Conservation (phyloP, 2,888 invertebrate species). For the Andrena fulva region DNA sequence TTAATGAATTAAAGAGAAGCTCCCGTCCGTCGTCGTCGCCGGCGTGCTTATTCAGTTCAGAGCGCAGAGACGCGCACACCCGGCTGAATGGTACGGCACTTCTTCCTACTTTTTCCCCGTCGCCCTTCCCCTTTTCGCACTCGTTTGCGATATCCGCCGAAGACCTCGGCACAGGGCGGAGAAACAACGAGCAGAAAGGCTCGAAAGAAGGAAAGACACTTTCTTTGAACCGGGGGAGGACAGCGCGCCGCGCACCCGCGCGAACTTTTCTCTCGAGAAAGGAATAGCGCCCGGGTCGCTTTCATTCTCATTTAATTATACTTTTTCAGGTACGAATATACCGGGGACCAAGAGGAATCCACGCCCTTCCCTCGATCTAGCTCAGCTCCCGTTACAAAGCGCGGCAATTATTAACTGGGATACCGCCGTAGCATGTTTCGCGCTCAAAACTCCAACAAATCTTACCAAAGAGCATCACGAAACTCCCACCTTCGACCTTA, state of each 20-base stretch:
- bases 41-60: slow-evolving; percentile 62
- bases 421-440: slow-evolving; percentile 1
- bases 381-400: background rate
- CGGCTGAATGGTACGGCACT: slow-evolving; percentile 45
- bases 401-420: slow-evolving; percentile 5
- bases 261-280: slow-evolving; percentile 29
- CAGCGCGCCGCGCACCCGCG: slow-evolving; percentile 4
- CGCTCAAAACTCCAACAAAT: slow-evolving; percentile 36
- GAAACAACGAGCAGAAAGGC: slow-evolving; percentile 35
- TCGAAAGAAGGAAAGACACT: slow-evolving; percentile 39
- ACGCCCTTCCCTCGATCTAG: background rate
- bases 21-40: slow-evolving; percentile 54
- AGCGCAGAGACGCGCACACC: slow-evolving; percentile 42
- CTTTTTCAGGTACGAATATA: background rate
- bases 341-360: background rate
- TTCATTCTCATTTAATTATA: slow-evolving; percentile 26
- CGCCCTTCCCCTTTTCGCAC: slow-evolving; percentile 12
- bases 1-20: slow-evolving; percentile 76
- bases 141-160: slow-evolving; percentile 14
- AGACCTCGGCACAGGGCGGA: slow-evolving; percentile 24
- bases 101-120: background rate
- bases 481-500: slow-evolving; percentile 52
- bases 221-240: slow-evolving; percentile 31
- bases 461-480: slow-evolving; percentile 23
- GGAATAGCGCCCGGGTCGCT: background rate